A percentile compares a stretch with the other conserved stretches of the same genome.
These are phyloP conservation scores for Rhizomys pruinosus DNA, from an alignment of 2,113 vertebrate genomes.

Conservation along the genomic window DNA sequence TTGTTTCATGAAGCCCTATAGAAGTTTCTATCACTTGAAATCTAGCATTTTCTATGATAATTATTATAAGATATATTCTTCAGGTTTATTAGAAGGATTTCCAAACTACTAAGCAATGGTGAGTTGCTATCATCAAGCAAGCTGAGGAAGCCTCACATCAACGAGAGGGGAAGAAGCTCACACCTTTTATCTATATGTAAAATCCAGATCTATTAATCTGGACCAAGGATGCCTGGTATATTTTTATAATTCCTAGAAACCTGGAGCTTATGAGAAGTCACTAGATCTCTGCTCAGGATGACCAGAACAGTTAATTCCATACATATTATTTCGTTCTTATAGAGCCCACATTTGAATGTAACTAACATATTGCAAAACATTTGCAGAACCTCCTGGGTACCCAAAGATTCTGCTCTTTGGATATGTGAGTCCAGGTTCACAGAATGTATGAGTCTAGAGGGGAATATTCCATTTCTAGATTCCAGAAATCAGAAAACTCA, in stretches of 20 bases:
- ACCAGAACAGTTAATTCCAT: neutral
- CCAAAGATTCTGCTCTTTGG: neutral
- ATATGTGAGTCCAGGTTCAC: neutral
- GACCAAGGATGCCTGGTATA: neutral
- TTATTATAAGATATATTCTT: neutral
- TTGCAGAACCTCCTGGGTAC: neutral
- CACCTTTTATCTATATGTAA: neutral
- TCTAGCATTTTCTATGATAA: neutral
- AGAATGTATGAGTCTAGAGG: neutral
- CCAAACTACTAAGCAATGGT: neutral
- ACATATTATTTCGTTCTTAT: neutral
- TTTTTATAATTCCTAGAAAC: neutral
- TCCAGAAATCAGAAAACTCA: neutral
- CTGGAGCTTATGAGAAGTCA: constrained; percentile 28
- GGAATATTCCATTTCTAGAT: constrained; percentile 34
- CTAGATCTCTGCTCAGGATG: neutral
- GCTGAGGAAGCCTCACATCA: neutral
- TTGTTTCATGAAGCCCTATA: constrained; percentile 29
- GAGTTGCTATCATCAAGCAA: constrained; percentile 20
- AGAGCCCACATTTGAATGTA: neutral
- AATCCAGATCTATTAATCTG: neutral
- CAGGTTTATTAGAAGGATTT: neutral
- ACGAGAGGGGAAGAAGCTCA: constrained; percentile 43
- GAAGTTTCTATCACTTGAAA: constrained; percentile 47
- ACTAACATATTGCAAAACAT: neutral